Evolutionary conservation across 2,113 vertebrate species (phyloP), one percentile per base, ranked within the genome.

Genomic region (Paracyprichromis sp.): DNA sequence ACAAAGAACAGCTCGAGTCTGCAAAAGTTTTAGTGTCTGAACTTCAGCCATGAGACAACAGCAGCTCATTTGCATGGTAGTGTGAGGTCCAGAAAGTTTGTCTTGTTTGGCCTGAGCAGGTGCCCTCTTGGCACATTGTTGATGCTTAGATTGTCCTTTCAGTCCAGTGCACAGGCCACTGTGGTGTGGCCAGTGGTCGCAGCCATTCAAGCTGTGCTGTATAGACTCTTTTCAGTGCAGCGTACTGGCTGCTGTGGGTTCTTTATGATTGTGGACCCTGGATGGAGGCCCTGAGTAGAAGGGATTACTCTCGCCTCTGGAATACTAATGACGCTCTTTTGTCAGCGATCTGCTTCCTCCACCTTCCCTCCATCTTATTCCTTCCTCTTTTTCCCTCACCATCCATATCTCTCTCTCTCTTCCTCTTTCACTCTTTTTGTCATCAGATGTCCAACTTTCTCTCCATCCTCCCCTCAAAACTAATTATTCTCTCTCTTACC

Each of bases 321-420:
- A 96, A 96, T 96, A 96, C 95, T 90, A 93, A 96, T 96, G 89
- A 91, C 56, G 2, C 12, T 26, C 92, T 88, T 96, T 95, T 95
- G 93, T 94, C 86, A 87, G 59, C 13, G 17, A 88, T 91, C 83
- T 45, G 66, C 90, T 93, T 90, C 80, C 86, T 94, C 79, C 86
- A 88, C 90, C 78, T 91, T 91, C 71, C 10, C 88, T 85, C 85
- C 50, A 34, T 82, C 47, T 19, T 50, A 66, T 31, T 80, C 71
- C 69, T 17, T 85, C 50, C 88, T 81, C 45, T 63, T 85, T 73
- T 52, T 4, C 50, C 29, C 24, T 69, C 92, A 14, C 71, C 87
- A 57, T 79, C 89, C 76, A 59, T 80, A 80, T 82, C 82, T 82
- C 79, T 66, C 88, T 50, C 16, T n/a, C 52, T 83, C 38, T 53